Evolutionary conservation across 2,888 invertebrate genomes (phyloP), one percentile per base, ranked within the genome.

Genomic region (Nemapogon koenigi): DNA sequence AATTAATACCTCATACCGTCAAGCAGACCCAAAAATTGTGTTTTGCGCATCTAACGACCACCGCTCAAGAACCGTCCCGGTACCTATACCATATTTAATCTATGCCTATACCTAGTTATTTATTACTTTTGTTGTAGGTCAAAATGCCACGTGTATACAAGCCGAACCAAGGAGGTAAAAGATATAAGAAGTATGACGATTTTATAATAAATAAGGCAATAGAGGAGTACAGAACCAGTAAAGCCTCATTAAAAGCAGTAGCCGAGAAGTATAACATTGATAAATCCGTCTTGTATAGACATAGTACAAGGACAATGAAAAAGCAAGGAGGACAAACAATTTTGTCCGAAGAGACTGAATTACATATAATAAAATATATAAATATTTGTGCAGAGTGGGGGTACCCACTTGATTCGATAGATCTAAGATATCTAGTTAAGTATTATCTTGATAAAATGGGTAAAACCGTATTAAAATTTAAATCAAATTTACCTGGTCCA

Each of bases 401-500:
- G n/a, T 32, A 17, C 13, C 38, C 32, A 17, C 38, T 51, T 11
- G 41, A 39, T 26, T 40, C 37, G 4, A 29, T 25, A 4, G 48
- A 49, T 40, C 38, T 49, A 16, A 17, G 51, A 3, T 40, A 31
- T 3, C 14, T 50, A 8, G 38, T 50, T 10, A 51, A 51, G 26
- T 33, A 26, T 6, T 48, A 47, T 40, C 40, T 52, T n/a, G 47
- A 50, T 36, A 41, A 29, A 27, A 3, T 35, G 10, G 46, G 48
- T 1, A 41, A 41, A 4, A 40, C 31, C 4, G 17, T 35, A 2
- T 46, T 41, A 39, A 45, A 30, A 41, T 47, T 50, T 22, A 45
- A 46, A 40, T 42, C 48, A 33, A 51, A 48, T 39, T 31, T 51
- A 27, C 50, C 50, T 14, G 50, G 49, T 1, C 39, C 35, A 4